A percentile compares a stretch with the other conserved stretches of the same genome.
Conservation (phyloP, 35 echinoderm and acorn worm species). For the Apostichopus parvimensis region DNA sequence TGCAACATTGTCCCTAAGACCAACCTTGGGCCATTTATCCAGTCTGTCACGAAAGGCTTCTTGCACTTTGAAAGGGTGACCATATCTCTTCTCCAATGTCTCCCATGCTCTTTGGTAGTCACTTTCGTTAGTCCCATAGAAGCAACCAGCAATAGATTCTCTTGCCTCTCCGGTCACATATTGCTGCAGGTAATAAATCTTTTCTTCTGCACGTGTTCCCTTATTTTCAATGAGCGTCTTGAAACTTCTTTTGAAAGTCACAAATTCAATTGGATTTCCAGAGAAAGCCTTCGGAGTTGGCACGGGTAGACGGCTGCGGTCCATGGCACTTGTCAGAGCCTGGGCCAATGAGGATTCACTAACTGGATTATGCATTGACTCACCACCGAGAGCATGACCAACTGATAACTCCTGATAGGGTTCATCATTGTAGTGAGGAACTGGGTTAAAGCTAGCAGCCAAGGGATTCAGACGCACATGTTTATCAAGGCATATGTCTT, state of each 20-base stretch:
- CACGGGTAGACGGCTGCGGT: too few species aligned
- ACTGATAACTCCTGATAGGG: neutral
- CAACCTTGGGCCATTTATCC: conserved; percentile 6
- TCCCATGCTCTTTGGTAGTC: conserved; percentile 61
- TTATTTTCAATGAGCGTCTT: too few species aligned
- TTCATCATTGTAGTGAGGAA: neutral
- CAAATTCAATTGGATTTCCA: too few species aligned
- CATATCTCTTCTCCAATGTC: neutral
- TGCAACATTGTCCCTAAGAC: conserved; percentile 19
- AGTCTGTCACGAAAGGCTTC: conserved; percentile 32
- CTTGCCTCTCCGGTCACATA: conserved; percentile 47
- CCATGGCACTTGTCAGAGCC: too few species aligned
- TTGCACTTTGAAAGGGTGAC: neutral
- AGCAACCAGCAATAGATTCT: conserved; percentile 35
- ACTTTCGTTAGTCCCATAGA: conserved; percentile 40
- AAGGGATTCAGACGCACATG: conserved; percentile 4
- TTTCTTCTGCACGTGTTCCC: neutral
- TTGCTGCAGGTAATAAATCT: conserved; percentile 39
- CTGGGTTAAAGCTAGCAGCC: neutral
- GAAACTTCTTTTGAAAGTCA: too few species aligned
- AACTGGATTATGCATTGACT: neutral
- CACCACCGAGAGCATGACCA: neutral
- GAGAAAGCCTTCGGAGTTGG: too few species aligned
- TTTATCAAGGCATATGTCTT: too few species aligned
- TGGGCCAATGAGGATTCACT: too few species aligned